Base-by-base conservation (phyloP, 2,797 vertebrate species). In the Netta rufina region DNA sequence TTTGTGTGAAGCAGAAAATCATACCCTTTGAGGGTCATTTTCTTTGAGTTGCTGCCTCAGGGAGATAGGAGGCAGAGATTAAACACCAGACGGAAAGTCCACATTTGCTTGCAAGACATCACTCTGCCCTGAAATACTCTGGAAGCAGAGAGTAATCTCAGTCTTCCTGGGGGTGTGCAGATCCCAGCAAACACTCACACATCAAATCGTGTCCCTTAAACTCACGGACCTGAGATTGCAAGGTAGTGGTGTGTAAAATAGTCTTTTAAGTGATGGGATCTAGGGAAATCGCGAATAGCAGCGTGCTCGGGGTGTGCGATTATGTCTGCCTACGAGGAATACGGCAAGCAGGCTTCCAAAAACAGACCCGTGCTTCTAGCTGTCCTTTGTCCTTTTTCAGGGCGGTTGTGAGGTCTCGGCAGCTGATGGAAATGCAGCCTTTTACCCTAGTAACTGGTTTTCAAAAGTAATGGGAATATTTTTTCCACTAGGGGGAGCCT, bases 401-500 rank as follows among this genome's bases (percentile, higher is more conserved):
- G 6, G 18, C 0, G 19, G 15, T 7, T 16, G 53, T 2, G n/a
- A 8, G 39, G n/a, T n/a, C 41, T 5, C 21, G 18, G 66, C 53
- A 10, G 25, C 17, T 83, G 65, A 57, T 14, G 25, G 77, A 70
- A 65, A 61, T 56, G 1, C 53, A 5, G 71, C 1, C 30, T 13
- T 18, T n/a, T 27, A 24, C 69, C 38, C 28, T 8, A 6, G 56
- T 65, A 71, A 77, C 28, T 3, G 3, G 1, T 39, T 53, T 74
- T n/a, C 14, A 18, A 32, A 19, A 74, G 53, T 76, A 76, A 15
- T 36, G 38, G 62, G 20, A n/a, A 77, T 6, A 1, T 77, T 67
- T 22, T 16, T 22, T 75, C 97, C 98, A 74, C 98, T 97, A 98
- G 98, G 95, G 97, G 98, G 97, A 53, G 96, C 96, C 92, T 97